These are phyloP conservation scores for Isichthys henryi DNA, from an alignment of 2,113 vertebrate genomes.

Conservation along the genomic window DNA sequence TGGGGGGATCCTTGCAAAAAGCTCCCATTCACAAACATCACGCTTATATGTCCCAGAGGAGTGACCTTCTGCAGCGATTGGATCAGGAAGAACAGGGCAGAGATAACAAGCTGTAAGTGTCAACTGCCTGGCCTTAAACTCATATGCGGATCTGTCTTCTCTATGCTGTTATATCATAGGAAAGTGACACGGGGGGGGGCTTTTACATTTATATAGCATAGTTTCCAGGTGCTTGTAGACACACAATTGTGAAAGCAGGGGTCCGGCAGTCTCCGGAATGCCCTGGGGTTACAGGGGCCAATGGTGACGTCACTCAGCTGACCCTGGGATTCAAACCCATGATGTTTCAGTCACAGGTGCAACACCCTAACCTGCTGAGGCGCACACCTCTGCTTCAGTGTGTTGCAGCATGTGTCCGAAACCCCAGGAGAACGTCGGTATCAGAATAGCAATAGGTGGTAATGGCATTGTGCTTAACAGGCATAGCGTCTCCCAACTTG, in stretches of 20 bases:
- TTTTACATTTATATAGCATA: background rate
- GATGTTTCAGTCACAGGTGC: background rate
- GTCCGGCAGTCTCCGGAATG: background rate
- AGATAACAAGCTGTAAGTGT: slow-evolving; percentile 15
- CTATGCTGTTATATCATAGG: slow-evolving; percentile 22
- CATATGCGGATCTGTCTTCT: slow-evolving; percentile 21
- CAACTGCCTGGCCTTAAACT: slow-evolving; percentile 19
- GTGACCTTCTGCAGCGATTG: background rate
- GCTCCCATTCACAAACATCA: background rate
- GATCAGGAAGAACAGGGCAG: background rate
- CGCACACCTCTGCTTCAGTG: background rate
- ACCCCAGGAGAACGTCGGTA: background rate
- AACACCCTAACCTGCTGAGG: background rate
- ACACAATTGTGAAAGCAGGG: background rate
- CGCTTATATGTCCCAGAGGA: background rate
- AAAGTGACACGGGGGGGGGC: background rate
- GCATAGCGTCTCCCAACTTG: background rate
- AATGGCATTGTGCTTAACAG: background rate
- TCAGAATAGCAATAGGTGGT: background rate
- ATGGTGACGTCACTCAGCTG: background rate
- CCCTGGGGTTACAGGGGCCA: background rate
- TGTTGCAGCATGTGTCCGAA: background rate
- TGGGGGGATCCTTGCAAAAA: background rate
- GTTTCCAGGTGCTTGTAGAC: background rate
- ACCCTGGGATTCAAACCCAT: background rate